Evolutionary conservation across 1,140 invertebrate species (phyloP).

Genomic region (Monomorium pharaonis): DNA sequence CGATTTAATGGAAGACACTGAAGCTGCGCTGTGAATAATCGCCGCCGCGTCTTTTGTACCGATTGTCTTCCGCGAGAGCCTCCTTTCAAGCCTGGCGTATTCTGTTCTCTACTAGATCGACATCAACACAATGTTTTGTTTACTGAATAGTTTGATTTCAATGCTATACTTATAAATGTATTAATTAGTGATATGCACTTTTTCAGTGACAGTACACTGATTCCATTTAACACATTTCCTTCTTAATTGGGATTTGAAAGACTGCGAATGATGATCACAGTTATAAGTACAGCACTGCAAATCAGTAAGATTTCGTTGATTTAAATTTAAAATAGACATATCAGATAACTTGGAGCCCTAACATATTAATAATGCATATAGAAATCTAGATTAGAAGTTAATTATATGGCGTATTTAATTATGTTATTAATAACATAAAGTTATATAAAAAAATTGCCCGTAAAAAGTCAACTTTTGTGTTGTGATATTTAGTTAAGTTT

Average conservation of each 20-base stretch:
- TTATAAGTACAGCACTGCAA: too few species aligned
- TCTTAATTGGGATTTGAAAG: too few species aligned
- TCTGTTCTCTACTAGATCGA: too few species aligned
- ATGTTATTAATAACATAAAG: neutral
- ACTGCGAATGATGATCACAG: too few species aligned
- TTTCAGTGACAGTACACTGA: too few species aligned
- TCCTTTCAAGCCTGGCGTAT: neutral
- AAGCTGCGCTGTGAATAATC: conserved; percentile 29
- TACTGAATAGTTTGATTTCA: too few species aligned
- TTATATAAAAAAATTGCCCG: neutral
- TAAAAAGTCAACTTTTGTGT: neutral
- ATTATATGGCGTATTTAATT: neutral
- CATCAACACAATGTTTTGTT: too few species aligned
- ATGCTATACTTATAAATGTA: too few species aligned
- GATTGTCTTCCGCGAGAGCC: neutral
- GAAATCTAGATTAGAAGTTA: neutral
- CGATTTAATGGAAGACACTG: conserved; percentile 46
- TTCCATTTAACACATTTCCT: too few species aligned
- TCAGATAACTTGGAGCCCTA: neutral
- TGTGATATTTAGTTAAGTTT: neutral
- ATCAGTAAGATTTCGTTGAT: too few species aligned
- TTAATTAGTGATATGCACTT: too few species aligned
- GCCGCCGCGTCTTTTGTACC: neutral
- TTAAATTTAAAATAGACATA: too few species aligned
- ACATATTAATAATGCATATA: neutral